phyloP scores from a whole-genome alignment of 2,113 vertebrate genomes.

The Alethe castanea region DNA sequence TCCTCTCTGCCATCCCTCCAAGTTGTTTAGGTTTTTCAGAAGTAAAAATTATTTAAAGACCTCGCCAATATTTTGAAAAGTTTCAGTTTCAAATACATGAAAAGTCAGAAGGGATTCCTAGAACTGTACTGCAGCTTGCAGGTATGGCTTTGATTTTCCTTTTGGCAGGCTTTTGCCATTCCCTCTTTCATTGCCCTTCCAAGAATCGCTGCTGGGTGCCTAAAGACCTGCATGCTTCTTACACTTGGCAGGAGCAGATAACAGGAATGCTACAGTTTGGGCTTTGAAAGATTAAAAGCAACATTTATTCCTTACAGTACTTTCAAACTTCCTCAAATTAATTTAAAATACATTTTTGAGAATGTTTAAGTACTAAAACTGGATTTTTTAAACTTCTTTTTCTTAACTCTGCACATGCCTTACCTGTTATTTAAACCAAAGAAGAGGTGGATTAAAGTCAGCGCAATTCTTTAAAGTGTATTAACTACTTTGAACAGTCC shows the following conservation, averaged over 20 bases:
- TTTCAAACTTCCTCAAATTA: conserved; percentile 34
- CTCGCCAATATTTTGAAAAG: conserved; percentile 54
- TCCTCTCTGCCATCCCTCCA: not conserved
- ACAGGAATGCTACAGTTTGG: conserved; percentile 31
- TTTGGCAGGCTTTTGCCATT: conserved; percentile 52
- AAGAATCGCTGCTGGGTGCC: conserved; percentile 45
- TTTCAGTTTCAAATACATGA: conserved; percentile 61
- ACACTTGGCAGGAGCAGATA: conserved; percentile 57
- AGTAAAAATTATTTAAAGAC: conserved; percentile 46
- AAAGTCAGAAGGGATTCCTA: conserved; percentile 57
- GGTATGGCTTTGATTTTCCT: conserved; percentile 72
- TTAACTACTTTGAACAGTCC: conserved; percentile 18
- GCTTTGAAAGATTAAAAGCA: conserved; percentile 59
- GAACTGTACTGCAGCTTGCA: conserved; percentile 60
- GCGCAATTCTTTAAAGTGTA: conserved; percentile 10
- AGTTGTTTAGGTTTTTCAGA: conserved; percentile 51
- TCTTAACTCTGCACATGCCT: not conserved
- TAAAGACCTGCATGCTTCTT: conserved; percentile 6
- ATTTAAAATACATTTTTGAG: conserved; percentile 27
- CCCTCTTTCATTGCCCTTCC: conserved; percentile 57
- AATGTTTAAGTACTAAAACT: not conserved
- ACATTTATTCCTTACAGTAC: conserved; percentile 34
- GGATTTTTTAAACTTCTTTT: not conserved
- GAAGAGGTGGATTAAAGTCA: conserved; percentile 21
- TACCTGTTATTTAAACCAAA: conserved; percentile 27